phyloP scores from a whole-genome alignment of 1,140 invertebrate genomes.

The Mamestra configurata region DNA sequence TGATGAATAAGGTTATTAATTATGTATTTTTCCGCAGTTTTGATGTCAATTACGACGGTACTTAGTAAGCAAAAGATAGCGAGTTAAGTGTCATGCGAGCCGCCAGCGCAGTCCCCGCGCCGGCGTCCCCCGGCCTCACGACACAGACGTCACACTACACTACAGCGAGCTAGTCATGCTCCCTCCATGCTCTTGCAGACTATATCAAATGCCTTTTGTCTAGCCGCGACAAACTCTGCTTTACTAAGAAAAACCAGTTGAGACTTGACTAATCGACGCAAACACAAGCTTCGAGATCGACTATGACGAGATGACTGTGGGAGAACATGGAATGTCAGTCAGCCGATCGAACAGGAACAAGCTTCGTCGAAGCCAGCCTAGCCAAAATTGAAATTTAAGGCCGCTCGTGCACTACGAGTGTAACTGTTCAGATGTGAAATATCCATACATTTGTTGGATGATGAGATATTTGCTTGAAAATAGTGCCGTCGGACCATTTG shows the following conservation, averaged over 20 bases:
- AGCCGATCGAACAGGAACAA: neutral
- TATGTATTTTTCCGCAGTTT: neutral
- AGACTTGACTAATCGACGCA: neutral
- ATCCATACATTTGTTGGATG: too few species aligned
- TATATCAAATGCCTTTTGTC: neutral
- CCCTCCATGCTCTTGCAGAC: slow-evolving; percentile 26
- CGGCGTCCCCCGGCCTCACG: slow-evolving; percentile 16
- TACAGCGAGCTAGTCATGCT: slow-evolving; percentile 9
- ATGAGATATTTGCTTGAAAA: too few species aligned
- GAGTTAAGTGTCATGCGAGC: slow-evolving; percentile 46
- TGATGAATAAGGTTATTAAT: neutral
- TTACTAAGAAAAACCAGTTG: neutral
- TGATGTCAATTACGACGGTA: neutral
- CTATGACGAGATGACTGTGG: neutral
- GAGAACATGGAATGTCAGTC: neutral
- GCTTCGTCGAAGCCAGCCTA: neutral
- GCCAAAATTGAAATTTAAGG: neutral
- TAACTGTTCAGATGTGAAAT: too few species aligned
- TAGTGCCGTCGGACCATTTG: too few species aligned
- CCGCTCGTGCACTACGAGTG: neutral
- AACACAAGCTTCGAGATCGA: neutral
- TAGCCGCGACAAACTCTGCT: too few species aligned
- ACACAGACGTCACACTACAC: slow-evolving; percentile 28
- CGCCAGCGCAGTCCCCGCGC: slow-evolving; percentile 4
- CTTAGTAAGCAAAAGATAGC: slow-evolving; percentile 30